phyloP scores from a whole-genome alignment of 2,797 vertebrate genomes.

The Urosaurus nigricauda region DNA sequence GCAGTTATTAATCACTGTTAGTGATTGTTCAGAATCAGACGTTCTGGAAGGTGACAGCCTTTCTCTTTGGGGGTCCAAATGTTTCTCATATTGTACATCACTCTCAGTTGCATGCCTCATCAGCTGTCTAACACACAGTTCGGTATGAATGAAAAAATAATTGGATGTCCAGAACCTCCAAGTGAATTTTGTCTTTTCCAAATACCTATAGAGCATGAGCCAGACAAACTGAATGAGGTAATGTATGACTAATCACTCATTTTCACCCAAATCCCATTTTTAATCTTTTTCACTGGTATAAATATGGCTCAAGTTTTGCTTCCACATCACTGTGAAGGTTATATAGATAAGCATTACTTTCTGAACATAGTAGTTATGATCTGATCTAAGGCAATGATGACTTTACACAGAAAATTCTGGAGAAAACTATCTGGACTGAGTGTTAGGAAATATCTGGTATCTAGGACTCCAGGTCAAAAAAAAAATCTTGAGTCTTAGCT shows the following conservation, averaged over 20 bases:
- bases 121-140: no score
- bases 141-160: no score
- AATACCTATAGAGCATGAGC: not conserved
- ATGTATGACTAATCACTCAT: not conserved
- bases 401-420: conserved; percentile 36
- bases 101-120: no score
- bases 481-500: conserved; percentile 42
- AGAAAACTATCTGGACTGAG: conserved; percentile 34
- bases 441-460: conserved; percentile 49
- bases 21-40: no score
- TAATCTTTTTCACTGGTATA: not conserved
- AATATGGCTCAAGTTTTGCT: conserved; percentile 7
- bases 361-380: conserved; percentile 36
- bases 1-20: no score
- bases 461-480: conserved; percentile 24
- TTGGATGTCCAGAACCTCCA: no score
- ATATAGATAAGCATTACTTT: conserved; percentile 26
- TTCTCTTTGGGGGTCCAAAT: no score
- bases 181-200: not conserved
- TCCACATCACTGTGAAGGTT: conserved; percentile 6
- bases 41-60: no score
- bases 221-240: not conserved
- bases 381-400: conserved; percentile 42
- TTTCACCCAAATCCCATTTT: not conserved
- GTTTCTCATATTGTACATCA: no score